Base-by-base conservation (phyloP, 2,888 invertebrate species). In the Escarpia spicata region DNA sequence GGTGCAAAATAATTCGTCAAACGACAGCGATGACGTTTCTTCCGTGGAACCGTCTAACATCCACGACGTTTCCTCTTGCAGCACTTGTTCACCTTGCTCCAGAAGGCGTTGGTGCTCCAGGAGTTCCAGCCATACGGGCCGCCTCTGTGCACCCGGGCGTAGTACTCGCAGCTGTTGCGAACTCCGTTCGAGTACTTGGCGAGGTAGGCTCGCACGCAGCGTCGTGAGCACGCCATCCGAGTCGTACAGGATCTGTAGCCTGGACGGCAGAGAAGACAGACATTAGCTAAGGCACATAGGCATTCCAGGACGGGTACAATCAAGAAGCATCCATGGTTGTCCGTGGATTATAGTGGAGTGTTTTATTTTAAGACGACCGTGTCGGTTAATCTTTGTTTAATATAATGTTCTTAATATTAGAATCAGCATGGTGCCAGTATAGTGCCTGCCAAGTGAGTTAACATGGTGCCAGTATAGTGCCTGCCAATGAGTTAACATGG, bases 131-230 rank as follows among this genome's bases (percentile, higher is more conserved):
- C 91, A 9, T 91, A 91, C 37, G 43, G 43, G 43, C 91, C 91
- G 43, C 91, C 91, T 12, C 44, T 15, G 10, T 91, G 91, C n/a
- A 91, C 91, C 4, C 91, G 91, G 19, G 91, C 91, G 91, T 91
- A 91, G 91, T 91, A 91, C 44, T 91, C 91, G 91, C 91, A 91
- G 43, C 43, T 91, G 91, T 91, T 91, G 91, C 6, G 6, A 6
- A 45, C 91, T 8, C 44, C 91, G n/a, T 37, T 15, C 43, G 91
- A 91, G 91, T 91, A 91, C 91, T 37, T 91, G 91, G 19, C 44
- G 43, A 91, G 15, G 91, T 91, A 91, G 37, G 37, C 91, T 43
- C 44, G 43, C 91, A 0, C 91, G 26, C 91, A 91, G 43, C 26
- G 37, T 0, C 91, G 91, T 19, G 43, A 43, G 26, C 91, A 91